A percentile compares a stretch with the other conserved stretches of the same genome.
These are phyloP conservation scores for Lithobates pipiens DNA, from an alignment of 2,797 vertebrate species.

Conservation along the genomic window DNA sequence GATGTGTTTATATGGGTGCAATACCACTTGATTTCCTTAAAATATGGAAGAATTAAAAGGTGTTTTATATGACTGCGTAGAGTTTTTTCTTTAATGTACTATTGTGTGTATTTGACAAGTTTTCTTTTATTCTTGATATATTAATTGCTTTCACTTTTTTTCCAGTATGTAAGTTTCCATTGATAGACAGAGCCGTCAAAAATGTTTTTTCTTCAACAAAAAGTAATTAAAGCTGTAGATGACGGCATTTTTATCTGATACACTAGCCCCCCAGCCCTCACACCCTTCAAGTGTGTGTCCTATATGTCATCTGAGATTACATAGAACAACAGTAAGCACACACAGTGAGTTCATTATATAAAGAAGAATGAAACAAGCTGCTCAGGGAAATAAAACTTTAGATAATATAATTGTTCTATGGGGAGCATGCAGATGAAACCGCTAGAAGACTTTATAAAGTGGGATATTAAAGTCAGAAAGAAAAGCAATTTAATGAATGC, in stretches of 20 bases:
- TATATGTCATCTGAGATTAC: background rate
- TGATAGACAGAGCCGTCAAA: constrained; percentile 1
- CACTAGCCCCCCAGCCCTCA: background rate
- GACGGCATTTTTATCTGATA: background rate
- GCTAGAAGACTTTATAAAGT: constrained; percentile 30
- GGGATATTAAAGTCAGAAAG: constrained; percentile 3
- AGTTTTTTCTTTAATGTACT: background rate
- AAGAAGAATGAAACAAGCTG: background rate
- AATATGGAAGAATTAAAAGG: background rate
- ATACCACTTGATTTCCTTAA: too few relatives aligned
- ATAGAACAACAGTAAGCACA: background rate
- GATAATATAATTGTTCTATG: constrained; percentile 37
- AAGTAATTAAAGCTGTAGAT: background rate
- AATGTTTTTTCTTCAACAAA: background rate
- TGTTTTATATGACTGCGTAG: background rate
- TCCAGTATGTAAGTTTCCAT: background rate
- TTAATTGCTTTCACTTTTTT: constrained; percentile 6
- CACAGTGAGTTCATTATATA: constrained; percentile 6
- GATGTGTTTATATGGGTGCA: too few relatives aligned
- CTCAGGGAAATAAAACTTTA: constrained; percentile 17
- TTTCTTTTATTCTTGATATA: background rate
- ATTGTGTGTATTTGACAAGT: background rate
- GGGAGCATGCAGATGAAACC: constrained; percentile 22
- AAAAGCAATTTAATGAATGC: constrained; percentile 32
- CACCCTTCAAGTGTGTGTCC: background rate